Evolutionary conservation across 2,113 vertebrate species (phyloP), one percentile per base, ranked within the genome.

Genomic region (Centropristis striata): DNA sequence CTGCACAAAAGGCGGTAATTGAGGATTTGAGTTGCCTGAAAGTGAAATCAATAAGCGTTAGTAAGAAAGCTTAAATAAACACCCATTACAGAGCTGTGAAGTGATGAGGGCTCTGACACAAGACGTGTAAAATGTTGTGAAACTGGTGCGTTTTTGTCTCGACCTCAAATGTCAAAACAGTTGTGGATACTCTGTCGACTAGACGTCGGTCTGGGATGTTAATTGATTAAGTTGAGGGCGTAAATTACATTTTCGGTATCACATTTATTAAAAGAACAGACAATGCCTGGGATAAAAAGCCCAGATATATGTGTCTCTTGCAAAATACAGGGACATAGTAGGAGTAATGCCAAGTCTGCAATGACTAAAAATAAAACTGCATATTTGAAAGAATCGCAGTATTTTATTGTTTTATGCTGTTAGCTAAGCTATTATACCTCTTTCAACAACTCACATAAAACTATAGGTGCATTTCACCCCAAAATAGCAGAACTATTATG

Each of bases 51-150:
- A 53, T 49, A 10, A 21, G 49, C 49, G 15, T 1, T 20, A n/a
- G 25, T 7, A 36, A 54, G n/a, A 47, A 61, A 42, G 59, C 2
- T 42, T 75, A 86, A 87, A 82, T 82, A 80, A 79, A 86, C 86
- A 85, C 28, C 37, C 50, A 42, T 63, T n/a, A 54, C 20, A 4
- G 32, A 15, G 61, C 21, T 54, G 27, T 18, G 18, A 53, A 54
- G 37, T 5, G 44, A 46, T 9, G 41, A 58, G 4, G 28, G 8
- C 18, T 10, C 18, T 51, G 58, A 54, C 41, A n/a, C 2, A 9
- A 64, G 59, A 36, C 36, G 23, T 27, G 28, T 14, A 15, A 54
- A 39, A 10, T 21, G n/a, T 9, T 49, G 60, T 67, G 77, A 80
- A 68, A 76, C 85, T 27, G 13, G n/a, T 23, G 74, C 54, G 21